A percentile compares a stretch with the other conserved stretches of the same genome.
Conservation (phyloP, 2,113 vertebrate genomes). For the Scomber scombrus region DNA sequence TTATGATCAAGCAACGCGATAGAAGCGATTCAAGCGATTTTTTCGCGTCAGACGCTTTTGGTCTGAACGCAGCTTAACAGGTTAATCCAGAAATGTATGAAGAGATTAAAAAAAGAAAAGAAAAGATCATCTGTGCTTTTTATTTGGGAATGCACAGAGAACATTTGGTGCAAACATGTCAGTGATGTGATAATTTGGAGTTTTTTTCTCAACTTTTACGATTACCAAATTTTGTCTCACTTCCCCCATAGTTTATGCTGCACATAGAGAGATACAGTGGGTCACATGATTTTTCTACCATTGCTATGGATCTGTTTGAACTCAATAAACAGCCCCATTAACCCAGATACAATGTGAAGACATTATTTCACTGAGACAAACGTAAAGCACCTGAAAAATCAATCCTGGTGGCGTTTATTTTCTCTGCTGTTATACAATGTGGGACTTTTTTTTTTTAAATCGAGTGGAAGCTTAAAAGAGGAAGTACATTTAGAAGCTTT, state of each 20-base stretch:
- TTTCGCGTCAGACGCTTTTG: too few species aligned
- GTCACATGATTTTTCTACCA: background rate
- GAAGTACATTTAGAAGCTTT: conserved; percentile 42
- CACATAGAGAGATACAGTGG: background rate
- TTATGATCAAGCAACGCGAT: too few species aligned
- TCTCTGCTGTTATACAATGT: background rate
- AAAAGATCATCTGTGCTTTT: too few species aligned
- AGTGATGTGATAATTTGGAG: background rate
- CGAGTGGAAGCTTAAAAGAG: conserved; percentile 36
- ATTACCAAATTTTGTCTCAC: conserved; percentile 9
- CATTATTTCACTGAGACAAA: background rate
- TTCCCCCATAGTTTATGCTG: conserved; percentile 13
- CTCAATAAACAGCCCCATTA: background rate
- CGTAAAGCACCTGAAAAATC: background rate
- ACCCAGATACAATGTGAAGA: too few species aligned
- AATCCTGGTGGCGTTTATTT: background rate
- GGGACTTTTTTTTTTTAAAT: conserved; percentile 46
- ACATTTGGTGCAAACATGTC: background rate
- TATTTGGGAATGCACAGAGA: background rate
- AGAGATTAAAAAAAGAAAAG: background rate
- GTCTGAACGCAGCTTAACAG: too few species aligned
- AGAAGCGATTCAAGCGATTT: too few species aligned
- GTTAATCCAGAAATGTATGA: background rate
- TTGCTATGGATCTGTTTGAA: background rate
- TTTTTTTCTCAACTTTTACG: background rate